Evolutionary conservation across 2,888 invertebrate genomes (phyloP).

Genomic region (Tinea trinotella): DNA sequence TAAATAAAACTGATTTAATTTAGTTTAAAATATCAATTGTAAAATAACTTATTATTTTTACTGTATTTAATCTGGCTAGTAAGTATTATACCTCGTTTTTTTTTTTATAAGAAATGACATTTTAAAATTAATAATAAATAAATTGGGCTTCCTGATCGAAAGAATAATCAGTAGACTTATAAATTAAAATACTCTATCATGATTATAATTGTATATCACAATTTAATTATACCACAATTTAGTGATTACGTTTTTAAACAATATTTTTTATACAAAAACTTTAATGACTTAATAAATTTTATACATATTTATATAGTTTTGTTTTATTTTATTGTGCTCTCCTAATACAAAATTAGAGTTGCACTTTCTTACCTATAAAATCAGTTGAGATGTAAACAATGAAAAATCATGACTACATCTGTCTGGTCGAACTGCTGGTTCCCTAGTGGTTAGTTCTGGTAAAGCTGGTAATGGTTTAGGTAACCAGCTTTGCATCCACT

Average conservation of each 20-base stretch:
- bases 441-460: too few relatives aligned
- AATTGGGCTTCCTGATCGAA: not conserved
- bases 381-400: too few relatives aligned
- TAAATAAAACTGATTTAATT: not conserved
- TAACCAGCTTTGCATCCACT: too few relatives aligned
- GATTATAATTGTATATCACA: conserved; percentile 41
- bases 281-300: conserved; percentile 45
- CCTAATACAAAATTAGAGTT: too few relatives aligned
- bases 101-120: too few relatives aligned
- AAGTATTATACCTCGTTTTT: too few relatives aligned
- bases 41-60: conserved; percentile 15
- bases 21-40: not conserved
- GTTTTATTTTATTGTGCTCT: too few relatives aligned
- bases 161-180: not conserved
- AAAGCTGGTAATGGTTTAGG: too few relatives aligned
- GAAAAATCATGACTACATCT: too few relatives aligned
- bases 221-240: conserved; percentile 59
- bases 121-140: too few relatives aligned
- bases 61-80: not conserved
- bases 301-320: not conserved
- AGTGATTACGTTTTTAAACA: conserved; percentile 52
- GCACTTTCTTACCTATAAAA: too few relatives aligned
- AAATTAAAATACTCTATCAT: not conserved
- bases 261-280: conserved; percentile 54
- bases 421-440: too few relatives aligned